Evolutionary conservation across 2,113 vertebrate genomes (phyloP).

Genomic region (Amblyopsis rosae): DNA sequence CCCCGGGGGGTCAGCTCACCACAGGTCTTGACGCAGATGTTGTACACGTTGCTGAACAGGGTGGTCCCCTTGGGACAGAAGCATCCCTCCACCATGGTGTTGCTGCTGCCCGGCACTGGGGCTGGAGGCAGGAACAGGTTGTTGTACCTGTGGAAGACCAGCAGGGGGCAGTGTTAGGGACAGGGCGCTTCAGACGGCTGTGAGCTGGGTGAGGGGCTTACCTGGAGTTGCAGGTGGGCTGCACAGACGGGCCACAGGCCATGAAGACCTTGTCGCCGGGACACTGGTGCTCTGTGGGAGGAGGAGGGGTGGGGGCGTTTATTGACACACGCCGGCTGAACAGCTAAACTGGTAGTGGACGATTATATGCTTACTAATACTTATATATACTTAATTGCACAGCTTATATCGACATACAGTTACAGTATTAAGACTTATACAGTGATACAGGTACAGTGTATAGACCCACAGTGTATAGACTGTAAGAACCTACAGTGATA

Average conservation of each 20-base stretch:
- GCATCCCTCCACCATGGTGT: conserved; percentile 71
- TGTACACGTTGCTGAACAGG: conserved; percentile 49
- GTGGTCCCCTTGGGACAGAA: conserved; percentile 68
- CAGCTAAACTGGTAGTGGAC: neutral
- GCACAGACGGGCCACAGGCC: conserved; percentile 78
- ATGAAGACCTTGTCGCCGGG: conserved; percentile 74
- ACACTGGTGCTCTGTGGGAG: conserved; percentile 76
- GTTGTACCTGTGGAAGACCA: conserved; percentile 60
- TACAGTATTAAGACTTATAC: too few relatives aligned
- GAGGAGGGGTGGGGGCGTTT: neutral
- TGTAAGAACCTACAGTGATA: too few relatives aligned
- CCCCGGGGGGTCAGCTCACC: conserved; percentile 58
- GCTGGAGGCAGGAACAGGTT: conserved; percentile 36
- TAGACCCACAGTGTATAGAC: too few relatives aligned
- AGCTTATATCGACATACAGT: too few relatives aligned
- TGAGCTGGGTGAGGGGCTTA: conserved; percentile 41
- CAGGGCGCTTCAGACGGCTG: neutral
- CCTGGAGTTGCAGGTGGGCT: conserved; percentile 79
- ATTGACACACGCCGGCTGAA: neutral
- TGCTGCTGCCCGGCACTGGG: conserved; percentile 28
- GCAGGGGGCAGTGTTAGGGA: neutral
- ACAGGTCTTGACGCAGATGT: conserved; percentile 72
- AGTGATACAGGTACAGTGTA: too few relatives aligned
- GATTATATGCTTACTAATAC: neutral
- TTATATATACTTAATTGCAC: too few relatives aligned